These are phyloP conservation scores for Chloroceryle aenea DNA, from an alignment of 2,113 vertebrate genomes.

Conservation along the genomic window DNA sequence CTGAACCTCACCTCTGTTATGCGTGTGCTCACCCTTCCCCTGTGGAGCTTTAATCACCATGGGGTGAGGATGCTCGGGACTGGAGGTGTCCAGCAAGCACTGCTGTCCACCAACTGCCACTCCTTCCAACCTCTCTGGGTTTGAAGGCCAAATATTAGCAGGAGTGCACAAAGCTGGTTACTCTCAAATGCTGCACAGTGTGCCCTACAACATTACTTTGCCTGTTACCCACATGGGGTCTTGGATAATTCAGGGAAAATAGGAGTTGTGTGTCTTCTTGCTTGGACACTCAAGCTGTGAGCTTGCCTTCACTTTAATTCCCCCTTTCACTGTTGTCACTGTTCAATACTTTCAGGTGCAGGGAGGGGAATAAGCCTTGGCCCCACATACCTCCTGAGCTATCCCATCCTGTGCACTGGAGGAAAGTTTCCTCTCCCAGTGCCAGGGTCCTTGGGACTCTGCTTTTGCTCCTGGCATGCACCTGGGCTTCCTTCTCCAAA, in stretches of 20 bases:
- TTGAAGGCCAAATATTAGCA: background rate
- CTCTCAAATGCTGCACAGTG: no score
- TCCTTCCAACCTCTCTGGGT: background rate
- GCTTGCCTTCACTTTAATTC: background rate
- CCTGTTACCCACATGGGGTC: background rate
- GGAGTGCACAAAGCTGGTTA: background rate
- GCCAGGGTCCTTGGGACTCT: background rate
- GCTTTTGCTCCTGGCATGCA: background rate
- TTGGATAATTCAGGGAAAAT: background rate
- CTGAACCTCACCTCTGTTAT: background rate
- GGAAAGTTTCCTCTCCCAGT: background rate
- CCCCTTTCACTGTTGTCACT: background rate
- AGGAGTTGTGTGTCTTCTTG: background rate
- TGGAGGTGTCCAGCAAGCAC: background rate
- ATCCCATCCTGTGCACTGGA: background rate
- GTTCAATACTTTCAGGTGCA: background rate
- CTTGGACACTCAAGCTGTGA: background rate
- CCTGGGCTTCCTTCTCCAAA: background rate
- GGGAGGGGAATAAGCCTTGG: background rate
- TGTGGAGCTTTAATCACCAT: background rate
- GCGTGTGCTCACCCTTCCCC: background rate
- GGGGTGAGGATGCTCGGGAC: background rate
- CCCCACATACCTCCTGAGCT: background rate
- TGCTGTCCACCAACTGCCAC: background rate
- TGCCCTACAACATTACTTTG: background rate